phyloP scores from a whole-genome alignment of 2,888 invertebrate genomes.

The Drosophila colorata region DNA sequence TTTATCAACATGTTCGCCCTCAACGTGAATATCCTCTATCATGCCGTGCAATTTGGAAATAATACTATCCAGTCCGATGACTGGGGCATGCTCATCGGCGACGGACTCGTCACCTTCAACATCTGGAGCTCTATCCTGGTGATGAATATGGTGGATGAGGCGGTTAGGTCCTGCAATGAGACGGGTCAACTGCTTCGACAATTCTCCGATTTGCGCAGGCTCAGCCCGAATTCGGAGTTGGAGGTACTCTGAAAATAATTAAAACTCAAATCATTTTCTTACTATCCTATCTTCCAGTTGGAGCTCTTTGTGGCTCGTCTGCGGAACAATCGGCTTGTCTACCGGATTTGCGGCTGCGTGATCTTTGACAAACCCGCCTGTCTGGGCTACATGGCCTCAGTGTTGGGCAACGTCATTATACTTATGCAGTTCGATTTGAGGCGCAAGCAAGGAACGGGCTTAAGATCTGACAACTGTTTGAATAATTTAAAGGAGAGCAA shows the following conservation, averaged over 20 bases:
- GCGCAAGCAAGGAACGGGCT: background rate
- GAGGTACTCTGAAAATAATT: slow-evolving; percentile 44
- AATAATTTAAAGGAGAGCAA: background rate
- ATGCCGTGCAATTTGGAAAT: slow-evolving; percentile 56
- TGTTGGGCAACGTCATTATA: slow-evolving; percentile 57
- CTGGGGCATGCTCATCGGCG: slow-evolving; percentile 29
- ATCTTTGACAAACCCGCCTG: slow-evolving; percentile 51
- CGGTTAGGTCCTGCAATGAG: slow-evolving; percentile 54
- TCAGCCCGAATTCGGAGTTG: slow-evolving; percentile 24
- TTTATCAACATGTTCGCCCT: slow-evolving; percentile 48
- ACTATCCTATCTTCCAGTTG: slow-evolving; percentile 47
- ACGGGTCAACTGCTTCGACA: slow-evolving; percentile 39
- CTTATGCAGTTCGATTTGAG: slow-evolving; percentile 71
- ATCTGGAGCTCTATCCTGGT: slow-evolving; percentile 29
- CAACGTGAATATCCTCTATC: slow-evolving; percentile 60
- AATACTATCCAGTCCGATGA: slow-evolving; percentile 21
- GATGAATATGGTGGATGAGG: slow-evolving; percentile 52
- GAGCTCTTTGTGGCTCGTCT: slow-evolving; percentile 43
- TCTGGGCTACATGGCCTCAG: slow-evolving; percentile 43
- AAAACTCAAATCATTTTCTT: background rate
- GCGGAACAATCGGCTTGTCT: slow-evolving; percentile 44
- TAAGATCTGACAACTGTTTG: background rate
- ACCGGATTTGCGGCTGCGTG: slow-evolving; percentile 43
- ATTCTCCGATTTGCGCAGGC: slow-evolving; percentile 42
- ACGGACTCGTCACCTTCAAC: slow-evolving; percentile 26